A percentile compares a stretch with the other conserved stretches of the same genome.
These are phyloP conservation scores for Electrona antarctica DNA, from an alignment of 2,113 vertebrate genomes.

Conservation along the genomic window DNA sequence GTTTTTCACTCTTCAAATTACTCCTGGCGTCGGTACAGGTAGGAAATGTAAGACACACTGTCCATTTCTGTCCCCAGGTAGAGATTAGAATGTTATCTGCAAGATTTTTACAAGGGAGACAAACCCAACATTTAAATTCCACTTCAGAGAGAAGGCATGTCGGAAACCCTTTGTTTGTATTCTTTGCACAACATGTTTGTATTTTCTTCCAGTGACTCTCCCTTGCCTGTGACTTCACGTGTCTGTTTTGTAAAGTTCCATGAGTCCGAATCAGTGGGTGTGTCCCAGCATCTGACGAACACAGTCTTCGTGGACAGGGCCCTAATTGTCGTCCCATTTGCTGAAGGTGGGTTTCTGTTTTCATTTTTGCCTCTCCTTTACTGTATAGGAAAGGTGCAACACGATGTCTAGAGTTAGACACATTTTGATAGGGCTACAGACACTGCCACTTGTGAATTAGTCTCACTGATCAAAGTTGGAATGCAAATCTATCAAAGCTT, in stretches of 20 bases:
- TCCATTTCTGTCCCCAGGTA: slow-evolving; percentile 5
- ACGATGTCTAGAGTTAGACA: slow-evolving; percentile 33
- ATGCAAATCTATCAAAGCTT: slow-evolving; percentile 49
- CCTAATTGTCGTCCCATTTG: slow-evolving; percentile 98
- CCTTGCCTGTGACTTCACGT: slow-evolving; percentile 98
- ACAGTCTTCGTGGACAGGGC: slow-evolving; percentile 99
- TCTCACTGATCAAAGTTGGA: slow-evolving; percentile 10
- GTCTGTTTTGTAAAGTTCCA: slow-evolving; percentile 99
- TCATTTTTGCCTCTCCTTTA: slow-evolving; percentile 9
- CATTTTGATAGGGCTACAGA: slow-evolving; percentile 42
- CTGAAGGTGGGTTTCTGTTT: slow-evolving; percentile 94
- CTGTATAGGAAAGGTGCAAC: slow-evolving; percentile 32
- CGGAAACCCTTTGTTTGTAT: slow-evolving; percentile 65
- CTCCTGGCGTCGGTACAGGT: slow-evolving; percentile 70
- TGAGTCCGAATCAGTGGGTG: slow-evolving; percentile 95
- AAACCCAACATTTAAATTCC: neutral
- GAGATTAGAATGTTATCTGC: neutral
- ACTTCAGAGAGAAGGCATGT: slow-evolving; percentile 41
- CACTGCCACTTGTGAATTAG: slow-evolving; percentile 40
- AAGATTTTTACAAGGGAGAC: slow-evolving; percentile 1
- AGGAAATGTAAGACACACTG: slow-evolving; percentile 50
- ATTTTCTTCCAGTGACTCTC: slow-evolving; percentile 94
- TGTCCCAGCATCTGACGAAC: slow-evolving; percentile 99
- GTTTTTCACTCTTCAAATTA: slow-evolving; percentile 64
- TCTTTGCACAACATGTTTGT: slow-evolving; percentile 81